Evolutionary conservation across 2,797 vertebrate species (phyloP).

Genomic region (Falco berigora): DNA sequence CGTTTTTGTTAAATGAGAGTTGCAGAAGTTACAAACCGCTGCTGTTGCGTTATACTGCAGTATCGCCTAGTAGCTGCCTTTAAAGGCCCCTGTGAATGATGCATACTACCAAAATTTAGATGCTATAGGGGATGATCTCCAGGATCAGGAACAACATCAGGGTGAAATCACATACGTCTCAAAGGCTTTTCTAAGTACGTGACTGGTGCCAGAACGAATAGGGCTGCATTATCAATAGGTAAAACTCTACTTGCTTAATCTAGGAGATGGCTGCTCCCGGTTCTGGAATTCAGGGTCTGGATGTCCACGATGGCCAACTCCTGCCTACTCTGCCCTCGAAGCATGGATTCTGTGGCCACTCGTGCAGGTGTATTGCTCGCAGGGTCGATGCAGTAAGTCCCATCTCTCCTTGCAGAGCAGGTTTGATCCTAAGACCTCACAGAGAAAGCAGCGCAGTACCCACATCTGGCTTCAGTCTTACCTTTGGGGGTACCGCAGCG

Average conservation of each 20-base stretch:
- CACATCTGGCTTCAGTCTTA: neutral
- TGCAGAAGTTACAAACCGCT: neutral
- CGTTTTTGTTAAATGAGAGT: neutral
- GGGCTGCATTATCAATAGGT: neutral
- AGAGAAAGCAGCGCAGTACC: accelerated
- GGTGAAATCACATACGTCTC: neutral
- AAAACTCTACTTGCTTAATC: neutral
- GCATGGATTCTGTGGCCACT: neutral
- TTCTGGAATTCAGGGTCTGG: neutral
- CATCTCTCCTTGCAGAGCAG: neutral
- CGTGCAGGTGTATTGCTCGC: accelerated
- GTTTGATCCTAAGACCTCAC: neutral
- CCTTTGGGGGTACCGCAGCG: neutral
- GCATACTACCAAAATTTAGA: accelerated
- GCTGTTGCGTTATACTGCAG: neutral
- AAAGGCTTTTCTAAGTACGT: neutral
- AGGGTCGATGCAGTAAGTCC: neutral
- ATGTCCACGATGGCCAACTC: accelerated
- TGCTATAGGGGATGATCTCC: neutral
- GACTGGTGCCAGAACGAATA: neutral
- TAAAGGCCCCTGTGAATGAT: neutral
- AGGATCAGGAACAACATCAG: accelerated
- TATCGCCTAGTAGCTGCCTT: neutral
- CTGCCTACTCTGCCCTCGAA: accelerated
- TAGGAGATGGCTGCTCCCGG: neutral